Evolutionary conservation across 2,113 vertebrate species (phyloP).

Genomic region (Osmerus eperlanus): DNA sequence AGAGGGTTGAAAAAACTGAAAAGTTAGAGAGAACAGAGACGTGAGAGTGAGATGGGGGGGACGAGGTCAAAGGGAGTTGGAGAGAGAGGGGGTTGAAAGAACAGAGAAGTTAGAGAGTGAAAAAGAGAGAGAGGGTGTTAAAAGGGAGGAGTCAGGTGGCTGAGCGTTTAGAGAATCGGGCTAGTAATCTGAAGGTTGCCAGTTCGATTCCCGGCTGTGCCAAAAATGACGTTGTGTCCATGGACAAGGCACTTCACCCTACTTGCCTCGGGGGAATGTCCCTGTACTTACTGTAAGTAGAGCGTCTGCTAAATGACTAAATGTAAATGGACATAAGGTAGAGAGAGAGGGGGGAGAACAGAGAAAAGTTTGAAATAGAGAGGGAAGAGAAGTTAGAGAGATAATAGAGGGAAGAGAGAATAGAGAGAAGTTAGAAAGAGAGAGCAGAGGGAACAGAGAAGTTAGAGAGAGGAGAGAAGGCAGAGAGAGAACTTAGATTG

Average conservation of each 20-base stretch:
- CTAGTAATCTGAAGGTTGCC: too few species aligned
- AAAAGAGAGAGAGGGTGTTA: neutral
- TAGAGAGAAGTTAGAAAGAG: slow-evolving; percentile 49
- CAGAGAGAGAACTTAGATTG: neutral
- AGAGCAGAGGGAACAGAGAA: neutral
- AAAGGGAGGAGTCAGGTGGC: too few species aligned
- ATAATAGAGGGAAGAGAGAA: neutral
- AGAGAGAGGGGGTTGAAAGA: too few species aligned
- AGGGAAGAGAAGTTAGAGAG: too few species aligned
- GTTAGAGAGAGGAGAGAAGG: neutral
- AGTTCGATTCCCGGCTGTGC: too few species aligned
- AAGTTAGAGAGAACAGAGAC: neutral
- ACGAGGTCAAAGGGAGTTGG: too few species aligned
- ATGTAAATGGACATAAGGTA: neutral
- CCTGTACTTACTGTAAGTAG: too few species aligned
- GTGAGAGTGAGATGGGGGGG: neutral
- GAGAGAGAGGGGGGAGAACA: neutral
- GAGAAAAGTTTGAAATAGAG: slow-evolving; percentile 49
- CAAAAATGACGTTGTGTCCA: too few species aligned
- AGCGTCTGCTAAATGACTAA: too few species aligned
- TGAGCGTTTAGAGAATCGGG: too few species aligned
- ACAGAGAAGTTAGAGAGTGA: neutral
- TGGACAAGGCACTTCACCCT: too few species aligned
- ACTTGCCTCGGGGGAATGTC: too few species aligned
- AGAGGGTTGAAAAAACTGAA: neutral